These are phyloP conservation scores for Spinibarbus caldwelli DNA, from an alignment of 2,797 vertebrate species.

Conservation along the genomic window DNA sequence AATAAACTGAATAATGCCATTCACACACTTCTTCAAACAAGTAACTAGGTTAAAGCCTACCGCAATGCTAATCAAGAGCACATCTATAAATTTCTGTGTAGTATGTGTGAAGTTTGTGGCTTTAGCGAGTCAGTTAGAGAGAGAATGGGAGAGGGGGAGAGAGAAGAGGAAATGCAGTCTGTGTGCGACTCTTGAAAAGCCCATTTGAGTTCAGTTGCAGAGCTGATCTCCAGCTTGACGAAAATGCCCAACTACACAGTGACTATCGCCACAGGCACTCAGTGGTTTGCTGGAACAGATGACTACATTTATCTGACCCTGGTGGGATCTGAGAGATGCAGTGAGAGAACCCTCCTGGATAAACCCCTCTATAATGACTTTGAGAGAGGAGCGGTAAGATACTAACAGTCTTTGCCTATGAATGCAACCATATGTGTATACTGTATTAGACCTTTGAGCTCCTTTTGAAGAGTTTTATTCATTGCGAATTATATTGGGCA, in stretches of 20 bases:
- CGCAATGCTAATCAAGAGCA: not conserved
- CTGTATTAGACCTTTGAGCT: not conserved
- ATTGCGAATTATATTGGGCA: not conserved
- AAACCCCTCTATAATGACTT: constrained; percentile 98
- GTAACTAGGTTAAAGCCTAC: not conserved
- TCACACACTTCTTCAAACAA: not conserved
- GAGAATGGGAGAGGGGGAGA: not conserved
- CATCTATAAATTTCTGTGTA: not conserved
- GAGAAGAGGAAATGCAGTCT: constrained; percentile 52
- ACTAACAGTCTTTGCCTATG: not conserved
- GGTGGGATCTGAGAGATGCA: constrained; percentile 84
- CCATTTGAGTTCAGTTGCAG: not conserved
- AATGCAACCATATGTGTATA: no score
- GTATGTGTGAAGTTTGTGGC: not conserved
- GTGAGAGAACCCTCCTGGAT: constrained; percentile 91
- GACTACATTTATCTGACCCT: constrained; percentile 94
- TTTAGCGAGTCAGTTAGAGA: constrained; percentile 6
- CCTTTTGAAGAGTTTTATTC: not conserved
- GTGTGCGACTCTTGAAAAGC: not conserved
- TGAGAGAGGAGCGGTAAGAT: constrained; percentile 92
- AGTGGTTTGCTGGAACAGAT: constrained; percentile 98
- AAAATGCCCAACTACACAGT: constrained; percentile 89
- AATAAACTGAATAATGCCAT: not conserved
- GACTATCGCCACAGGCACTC: constrained; percentile 90
- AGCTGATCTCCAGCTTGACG: constrained; percentile 19